Conservation (phyloP, 1,140 invertebrate genomes). For the Drosophila quadrilineata region DNA sequence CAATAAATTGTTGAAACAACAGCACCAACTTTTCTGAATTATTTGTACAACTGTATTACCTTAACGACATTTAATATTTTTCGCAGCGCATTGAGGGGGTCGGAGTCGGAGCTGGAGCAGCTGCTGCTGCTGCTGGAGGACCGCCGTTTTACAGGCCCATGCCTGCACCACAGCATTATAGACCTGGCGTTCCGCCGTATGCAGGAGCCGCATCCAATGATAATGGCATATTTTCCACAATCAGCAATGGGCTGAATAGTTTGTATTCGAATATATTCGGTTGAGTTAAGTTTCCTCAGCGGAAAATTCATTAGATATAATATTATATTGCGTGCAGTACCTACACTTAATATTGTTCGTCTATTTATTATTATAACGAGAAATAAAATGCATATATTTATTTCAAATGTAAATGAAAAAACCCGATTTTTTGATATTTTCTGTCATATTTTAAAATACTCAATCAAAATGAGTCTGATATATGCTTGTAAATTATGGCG, state of each 20-base stretch:
- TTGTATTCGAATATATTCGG: slow-evolving; percentile 89
- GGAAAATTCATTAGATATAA: slow-evolving; percentile 14
- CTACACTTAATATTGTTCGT: slow-evolving; percentile 22
- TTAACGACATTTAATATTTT: not conserved
- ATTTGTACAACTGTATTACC: not conserved
- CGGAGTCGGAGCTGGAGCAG: too few relatives aligned
- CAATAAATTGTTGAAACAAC: slow-evolving; percentile 25
- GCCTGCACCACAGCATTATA: slow-evolving; percentile 80
- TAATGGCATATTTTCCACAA: slow-evolving; percentile 87
- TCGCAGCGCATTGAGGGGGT: slow-evolving; percentile 64
- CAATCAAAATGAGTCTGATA: too few relatives aligned
- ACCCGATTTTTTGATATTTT: too few relatives aligned
- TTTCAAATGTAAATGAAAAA: slow-evolving; percentile 12
- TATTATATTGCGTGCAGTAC: slow-evolving; percentile 22
- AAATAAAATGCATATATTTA: slow-evolving; percentile 27
- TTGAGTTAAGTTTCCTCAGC: slow-evolving; percentile 62
- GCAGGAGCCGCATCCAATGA: slow-evolving; percentile 56
- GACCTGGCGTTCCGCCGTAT: slow-evolving; percentile 81
- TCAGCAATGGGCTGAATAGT: slow-evolving; percentile 89
- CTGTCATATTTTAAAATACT: not conserved
- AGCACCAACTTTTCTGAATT: not conserved
- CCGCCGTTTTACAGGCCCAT: slow-evolving; percentile 65
- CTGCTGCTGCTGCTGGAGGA: too few relatives aligned
- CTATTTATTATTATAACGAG: slow-evolving; percentile 35
- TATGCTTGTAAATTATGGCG: too few relatives aligned